Evolutionary conservation across 2,888 invertebrate species (phyloP), one percentile per base, ranked within the genome.

Genomic region (Podotricha telesiphe): DNA sequence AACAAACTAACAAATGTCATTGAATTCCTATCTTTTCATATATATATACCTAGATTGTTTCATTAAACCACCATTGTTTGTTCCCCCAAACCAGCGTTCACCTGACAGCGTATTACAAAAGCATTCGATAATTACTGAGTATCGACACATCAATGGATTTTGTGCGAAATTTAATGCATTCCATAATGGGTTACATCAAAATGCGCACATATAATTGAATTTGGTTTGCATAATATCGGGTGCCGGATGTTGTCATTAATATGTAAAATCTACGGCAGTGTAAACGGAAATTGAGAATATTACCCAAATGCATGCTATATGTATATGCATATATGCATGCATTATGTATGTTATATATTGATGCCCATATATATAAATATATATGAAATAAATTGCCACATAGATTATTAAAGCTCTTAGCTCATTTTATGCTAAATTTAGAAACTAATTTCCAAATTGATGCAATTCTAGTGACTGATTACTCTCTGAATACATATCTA

Each of bases 191-290:
- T 68, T 67, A 70, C 62, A 58, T 67, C 56, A 56, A 67, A 67
- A 63, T 50, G 56, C 62, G 45, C 56, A 56, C 65, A 65, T 62
- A 76, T 80, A 81, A 81, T 81, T 79, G 77, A 79, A 82, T 83
- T 77, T 73, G 74, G 77, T 83, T 82, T 81, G 81, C 82, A 83
- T 82, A 83, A 82, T 80, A 75, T 67, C 73, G 74, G 73, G 73
- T 63, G 65, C 73, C 71, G 75, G 72, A 72, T 73, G 75, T 70
- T 69, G 68, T 70, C 73, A 74, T 74, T 78, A 75, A 78, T 80
- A 81, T 79, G 77, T 77, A 71, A 77, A 78, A 78, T 76, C 72
- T 70, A 61, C 72, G 65, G 72, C 72, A 70, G 73, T 75, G 74
- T 68, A 73, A 76, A 71, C 74, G 77, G 73, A 77, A 76, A 79